phyloP scores from a whole-genome alignment of 2,888 invertebrate genomes.

The Macroteleia sp. region DNA sequence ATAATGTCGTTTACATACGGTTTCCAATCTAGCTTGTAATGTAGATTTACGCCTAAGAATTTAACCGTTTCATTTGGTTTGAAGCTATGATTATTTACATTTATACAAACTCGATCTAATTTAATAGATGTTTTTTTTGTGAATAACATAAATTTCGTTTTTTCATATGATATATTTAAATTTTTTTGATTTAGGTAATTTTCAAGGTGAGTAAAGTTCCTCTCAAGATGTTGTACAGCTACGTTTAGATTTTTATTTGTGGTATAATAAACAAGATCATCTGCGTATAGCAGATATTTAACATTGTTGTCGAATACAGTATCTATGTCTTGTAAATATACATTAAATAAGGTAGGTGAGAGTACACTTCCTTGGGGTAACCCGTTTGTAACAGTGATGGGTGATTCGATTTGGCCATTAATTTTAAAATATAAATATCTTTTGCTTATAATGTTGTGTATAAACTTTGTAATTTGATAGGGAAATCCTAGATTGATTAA shows the following conservation, averaged over 20 bases:
- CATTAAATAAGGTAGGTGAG: conserved; percentile 17
- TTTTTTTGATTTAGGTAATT: no score
- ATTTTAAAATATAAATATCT: conserved; percentile 26
- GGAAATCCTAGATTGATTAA: conserved; percentile 3
- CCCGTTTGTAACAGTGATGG: background rate
- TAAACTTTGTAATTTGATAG: conserved; percentile 1
- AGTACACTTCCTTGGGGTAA: conserved; percentile 20
- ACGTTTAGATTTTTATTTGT: conserved; percentile 4
- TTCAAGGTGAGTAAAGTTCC: no score
- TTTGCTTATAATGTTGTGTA: background rate
- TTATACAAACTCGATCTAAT: no score
- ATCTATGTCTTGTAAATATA: conserved; percentile 7
- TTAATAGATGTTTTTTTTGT: no score
- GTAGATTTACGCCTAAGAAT: background rate
- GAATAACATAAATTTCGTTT: no score
- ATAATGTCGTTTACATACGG: background rate
- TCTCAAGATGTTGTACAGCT: no score
- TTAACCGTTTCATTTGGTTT: background rate
- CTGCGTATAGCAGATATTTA: conserved; percentile 1
- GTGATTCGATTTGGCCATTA: background rate
- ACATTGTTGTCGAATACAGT: background rate
- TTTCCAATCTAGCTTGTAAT: background rate
- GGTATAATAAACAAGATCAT: conserved; percentile 4
- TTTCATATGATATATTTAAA: no score
- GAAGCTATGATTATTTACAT: no score